Base-by-base conservation (phyloP, 2,797 vertebrate species). In the Poeciliopsis presidionis region DNA sequence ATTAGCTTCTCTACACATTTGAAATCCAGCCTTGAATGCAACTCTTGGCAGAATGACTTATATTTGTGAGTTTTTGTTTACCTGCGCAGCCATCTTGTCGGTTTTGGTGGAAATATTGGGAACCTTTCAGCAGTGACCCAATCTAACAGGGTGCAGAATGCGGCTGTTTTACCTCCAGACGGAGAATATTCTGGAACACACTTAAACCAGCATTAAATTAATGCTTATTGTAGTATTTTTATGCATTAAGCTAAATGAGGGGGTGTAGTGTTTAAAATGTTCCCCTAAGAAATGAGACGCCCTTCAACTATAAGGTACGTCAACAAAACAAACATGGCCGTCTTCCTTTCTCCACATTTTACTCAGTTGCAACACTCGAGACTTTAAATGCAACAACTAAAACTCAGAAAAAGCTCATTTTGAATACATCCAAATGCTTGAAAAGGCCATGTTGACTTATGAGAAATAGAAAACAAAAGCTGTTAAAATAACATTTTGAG, bases 71-170 rank as follows among this genome's bases (percentile, higher is more conserved):
- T 25, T 25, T 73, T 73, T 73, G 72, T 73, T 41, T 55, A 73
- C 49, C 30, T 73, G 72, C 33, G 49, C 30, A 55, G 72, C 49
- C 49, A 73, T 73, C 22, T 73, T 55, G 72, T 73, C 33, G 2
- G 8, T 36, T 30, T 73, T 36, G 16, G 9, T 47, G 72, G 30
- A 13, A 51, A 25, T 33, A 51, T 5, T 51, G 5, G 22, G 65
- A 67, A 25, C 36, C 22, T 67, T 41, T 69, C 65, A 11, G 70
- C 28, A 49, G 30, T 9, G 3, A 49, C 45, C 45, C 28, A 72
- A 49, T 51, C 47, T 13, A 30, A 25, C 2, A 30, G 28, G 22
- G 22, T 2, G 63, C 41, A 13, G 65, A 41, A 67, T 25, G 65
- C 28, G 3, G 18, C 14, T 4, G 9, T 39, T 65, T 65, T 20